Evolutionary conservation across 2,113 vertebrate species (phyloP).

Genomic region (Gambusia affinis): DNA sequence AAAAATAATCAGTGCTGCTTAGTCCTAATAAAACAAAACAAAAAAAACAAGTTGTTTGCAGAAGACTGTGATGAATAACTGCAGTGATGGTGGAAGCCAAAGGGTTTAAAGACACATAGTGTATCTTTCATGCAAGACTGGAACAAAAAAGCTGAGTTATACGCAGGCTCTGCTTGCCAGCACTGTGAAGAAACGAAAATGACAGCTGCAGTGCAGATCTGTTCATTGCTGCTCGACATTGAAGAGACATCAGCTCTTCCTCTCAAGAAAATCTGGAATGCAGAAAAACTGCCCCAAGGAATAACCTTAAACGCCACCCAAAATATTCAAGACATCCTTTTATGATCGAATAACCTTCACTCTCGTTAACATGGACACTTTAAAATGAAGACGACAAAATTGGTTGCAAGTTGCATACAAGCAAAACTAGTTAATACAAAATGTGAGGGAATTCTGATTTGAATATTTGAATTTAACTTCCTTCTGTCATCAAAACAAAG

Average conservation of each 20-base stretch:
- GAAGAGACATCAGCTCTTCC: constrained; percentile 13
- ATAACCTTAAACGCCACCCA: neutral
- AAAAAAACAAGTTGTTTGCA: constrained; percentile 48
- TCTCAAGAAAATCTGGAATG: neutral
- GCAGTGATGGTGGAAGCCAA: constrained; percentile 30
- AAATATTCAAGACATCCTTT: neutral
- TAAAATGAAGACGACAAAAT: neutral
- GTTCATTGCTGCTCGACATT: constrained; percentile 3
- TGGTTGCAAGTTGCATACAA: neutral
- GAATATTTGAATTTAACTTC: neutral
- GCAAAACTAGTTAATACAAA: neutral
- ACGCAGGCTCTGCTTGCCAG: constrained; percentile 13
- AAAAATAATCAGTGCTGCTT: constrained; percentile 37
- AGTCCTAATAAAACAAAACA: constrained; percentile 34
- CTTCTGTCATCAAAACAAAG: neutral
- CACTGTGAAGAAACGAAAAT: constrained; percentile 15
- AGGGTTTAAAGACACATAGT: constrained; percentile 9
- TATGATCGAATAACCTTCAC: neutral
- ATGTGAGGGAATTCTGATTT: neutral
- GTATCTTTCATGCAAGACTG: constrained; percentile 19
- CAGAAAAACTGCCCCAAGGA: too few species aligned
- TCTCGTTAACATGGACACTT: neutral
- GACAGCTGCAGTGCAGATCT: constrained; percentile 49
- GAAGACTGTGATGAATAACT: constrained; percentile 33
- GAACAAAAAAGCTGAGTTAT: constrained; percentile 36